Evolutionary conservation across 2,888 invertebrate species (phyloP).

Genomic region (Lycophotia porphyrea): DNA sequence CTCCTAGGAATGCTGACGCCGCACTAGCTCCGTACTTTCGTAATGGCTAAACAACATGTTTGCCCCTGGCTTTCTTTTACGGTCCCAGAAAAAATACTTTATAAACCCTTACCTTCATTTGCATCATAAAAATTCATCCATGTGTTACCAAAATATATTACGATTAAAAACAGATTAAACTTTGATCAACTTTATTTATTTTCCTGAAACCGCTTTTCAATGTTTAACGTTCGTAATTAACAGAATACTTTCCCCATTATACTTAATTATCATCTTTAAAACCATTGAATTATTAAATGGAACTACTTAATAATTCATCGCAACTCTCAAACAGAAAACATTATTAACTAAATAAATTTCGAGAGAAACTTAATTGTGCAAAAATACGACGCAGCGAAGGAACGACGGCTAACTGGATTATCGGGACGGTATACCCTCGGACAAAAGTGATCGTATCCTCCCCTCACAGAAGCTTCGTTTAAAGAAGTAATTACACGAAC

Average conservation of each 20-base stretch:
- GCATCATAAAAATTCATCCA: slow-evolving; percentile 21
- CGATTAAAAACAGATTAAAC: slow-evolving; percentile 18
- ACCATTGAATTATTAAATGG: slow-evolving; percentile 49
- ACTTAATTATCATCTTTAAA: slow-evolving; percentile 40
- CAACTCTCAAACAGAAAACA: slow-evolving; percentile 64
- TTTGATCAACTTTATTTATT: slow-evolving; percentile 28
- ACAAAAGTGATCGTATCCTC: slow-evolving; percentile 82
- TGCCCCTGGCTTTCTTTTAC: slow-evolving; percentile 69
- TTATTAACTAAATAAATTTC: slow-evolving; percentile 69
- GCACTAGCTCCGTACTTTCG: slow-evolving; percentile 73
- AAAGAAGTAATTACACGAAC: slow-evolving; percentile 89
- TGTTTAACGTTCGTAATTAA: slow-evolving; percentile 43
- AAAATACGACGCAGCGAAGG: slow-evolving; percentile 71
- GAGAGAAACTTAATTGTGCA: slow-evolving; percentile 71
- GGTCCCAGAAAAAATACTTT: slow-evolving; percentile 58
- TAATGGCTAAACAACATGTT: slow-evolving; percentile 79
- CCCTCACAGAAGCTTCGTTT: slow-evolving; percentile 84
- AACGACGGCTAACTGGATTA: slow-evolving; percentile 81
- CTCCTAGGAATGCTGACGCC: slow-evolving; percentile 77
- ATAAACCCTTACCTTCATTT: slow-evolving; percentile 13
- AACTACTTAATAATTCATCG: slow-evolving; percentile 60
- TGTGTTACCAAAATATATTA: slow-evolving; percentile 3
- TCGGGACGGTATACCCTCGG: slow-evolving; percentile 79
- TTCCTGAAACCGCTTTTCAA: slow-evolving; percentile 24
- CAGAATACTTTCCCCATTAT: slow-evolving; percentile 24